Conservation (phyloP, 2,888 invertebrate genomes). For the Leucophenga maculata region DNA sequence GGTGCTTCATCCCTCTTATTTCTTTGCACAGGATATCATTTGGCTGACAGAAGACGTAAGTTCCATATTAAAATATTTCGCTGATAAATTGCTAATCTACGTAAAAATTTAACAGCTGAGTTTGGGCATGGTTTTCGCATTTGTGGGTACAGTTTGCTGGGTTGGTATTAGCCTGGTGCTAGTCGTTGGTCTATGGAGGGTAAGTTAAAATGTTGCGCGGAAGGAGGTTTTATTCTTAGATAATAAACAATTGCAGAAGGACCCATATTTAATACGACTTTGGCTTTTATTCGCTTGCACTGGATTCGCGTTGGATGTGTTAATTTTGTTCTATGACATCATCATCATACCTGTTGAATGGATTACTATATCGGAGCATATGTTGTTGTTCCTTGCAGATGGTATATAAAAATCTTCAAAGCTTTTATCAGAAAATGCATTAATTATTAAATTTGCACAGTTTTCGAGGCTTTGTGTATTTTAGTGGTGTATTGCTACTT, state of each 20-base stretch:
- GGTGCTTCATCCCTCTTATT: constrained; percentile 50
- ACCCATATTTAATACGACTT: constrained; percentile 39
- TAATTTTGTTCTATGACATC: constrained; percentile 47
- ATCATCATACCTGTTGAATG: constrained; percentile 35
- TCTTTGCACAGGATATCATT: constrained; percentile 44
- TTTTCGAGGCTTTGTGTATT: constrained; percentile 46
- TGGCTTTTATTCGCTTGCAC: constrained; percentile 51
- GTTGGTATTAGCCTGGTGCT: constrained; percentile 46
- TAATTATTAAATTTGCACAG: constrained; percentile 31
- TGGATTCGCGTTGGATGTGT: constrained; percentile 48
- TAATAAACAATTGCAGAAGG: constrained; percentile 32
- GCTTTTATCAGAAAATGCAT: too few relatives aligned
- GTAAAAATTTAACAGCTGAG: not conserved
- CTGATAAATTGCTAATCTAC: not conserved
- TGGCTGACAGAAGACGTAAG: constrained; percentile 43
- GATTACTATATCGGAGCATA: constrained; percentile 41
- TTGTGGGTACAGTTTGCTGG: constrained; percentile 53
- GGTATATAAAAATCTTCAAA: constrained; percentile 21
- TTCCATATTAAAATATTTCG: not conserved
- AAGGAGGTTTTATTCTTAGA: not conserved
- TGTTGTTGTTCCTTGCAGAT: constrained; percentile 48
- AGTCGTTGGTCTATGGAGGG: constrained; percentile 51
- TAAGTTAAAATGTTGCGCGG: constrained; percentile 26
- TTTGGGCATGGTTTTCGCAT: constrained; percentile 43
- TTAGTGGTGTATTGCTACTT: constrained; percentile 48